A percentile compares a stretch with the other conserved stretches of the same genome.
Conservation (phyloP, 2,797 vertebrate genomes). For the Ptychadena robeensis region DNA sequence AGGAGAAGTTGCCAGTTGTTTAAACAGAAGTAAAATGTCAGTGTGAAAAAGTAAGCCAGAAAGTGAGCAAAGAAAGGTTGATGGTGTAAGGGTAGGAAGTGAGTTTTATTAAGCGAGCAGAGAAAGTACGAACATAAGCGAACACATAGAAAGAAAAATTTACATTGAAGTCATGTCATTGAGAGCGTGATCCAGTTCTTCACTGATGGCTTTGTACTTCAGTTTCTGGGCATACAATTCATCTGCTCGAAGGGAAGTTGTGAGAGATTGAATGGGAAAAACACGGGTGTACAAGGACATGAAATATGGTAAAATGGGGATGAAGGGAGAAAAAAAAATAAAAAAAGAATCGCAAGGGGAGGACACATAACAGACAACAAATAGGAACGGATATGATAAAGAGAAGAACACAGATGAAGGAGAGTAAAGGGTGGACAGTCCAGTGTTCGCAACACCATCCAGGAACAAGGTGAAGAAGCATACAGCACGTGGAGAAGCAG, state of each 20-base stretch:
- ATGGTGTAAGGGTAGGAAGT: conserved; percentile 63
- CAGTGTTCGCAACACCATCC: conserved; percentile 41
- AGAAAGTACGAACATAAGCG: conserved; percentile 66
- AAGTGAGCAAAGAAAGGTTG: conserved; percentile 61
- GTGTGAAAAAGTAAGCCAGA: conserved; percentile 49
- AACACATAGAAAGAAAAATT: conserved; percentile 75
- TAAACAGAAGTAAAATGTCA: conserved; percentile 66
- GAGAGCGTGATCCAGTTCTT: conserved; percentile 99
- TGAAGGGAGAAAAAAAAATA: conserved; percentile 62
- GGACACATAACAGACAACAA: conserved; percentile 67
- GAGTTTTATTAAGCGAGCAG: conserved; percentile 61
- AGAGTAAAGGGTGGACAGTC: conserved; percentile 19
- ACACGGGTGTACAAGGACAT: conserved; percentile 63
- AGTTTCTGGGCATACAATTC: conserved; percentile 99
- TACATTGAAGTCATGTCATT: conserved; percentile 99
- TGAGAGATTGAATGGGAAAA: conserved; percentile 44
- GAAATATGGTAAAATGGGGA: conserved; percentile 62
- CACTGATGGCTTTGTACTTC: conserved; percentile 99
- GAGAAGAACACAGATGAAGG: no score
- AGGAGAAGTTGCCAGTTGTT: conserved; percentile 39
- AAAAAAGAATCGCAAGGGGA: conserved; percentile 61
- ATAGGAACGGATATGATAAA: no score
- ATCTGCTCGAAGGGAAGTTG: conserved; percentile 77
- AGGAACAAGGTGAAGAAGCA: conserved; percentile 44
- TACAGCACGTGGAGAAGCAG: conserved; percentile 54